Evolutionary conservation across 2,888 invertebrate species (phyloP).

Genomic region (Hydrotaea diabolus): DNA sequence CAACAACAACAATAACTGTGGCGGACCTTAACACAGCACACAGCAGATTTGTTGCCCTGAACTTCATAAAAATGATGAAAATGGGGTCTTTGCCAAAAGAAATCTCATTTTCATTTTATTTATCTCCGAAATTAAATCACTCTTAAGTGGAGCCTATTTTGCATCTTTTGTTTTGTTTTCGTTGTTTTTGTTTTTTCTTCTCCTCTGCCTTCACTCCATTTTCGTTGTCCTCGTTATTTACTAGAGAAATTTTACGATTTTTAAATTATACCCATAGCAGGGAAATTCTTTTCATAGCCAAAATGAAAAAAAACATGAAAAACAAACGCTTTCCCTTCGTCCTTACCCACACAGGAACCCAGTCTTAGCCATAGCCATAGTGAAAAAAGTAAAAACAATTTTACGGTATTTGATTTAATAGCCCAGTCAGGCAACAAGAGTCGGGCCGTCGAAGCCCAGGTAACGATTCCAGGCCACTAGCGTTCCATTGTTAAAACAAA

Average conservation of each 20-base stretch:
- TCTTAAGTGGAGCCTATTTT: constrained; percentile 38
- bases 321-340: background rate
- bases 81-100: constrained; percentile 32
- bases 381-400: constrained; percentile 49
- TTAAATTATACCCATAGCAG: constrained; percentile 20
- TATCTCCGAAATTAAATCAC: constrained; percentile 59
- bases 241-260: constrained; percentile 46
- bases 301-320: background rate
- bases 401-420: constrained; percentile 66
- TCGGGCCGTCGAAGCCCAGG: background rate
- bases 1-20: background rate
- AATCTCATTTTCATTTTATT: constrained; percentile 49
- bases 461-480: background rate
- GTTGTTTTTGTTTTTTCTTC: background rate
- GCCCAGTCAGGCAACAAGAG: background rate
- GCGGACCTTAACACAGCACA: background rate
- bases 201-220: background rate
- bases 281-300: background rate
- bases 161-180: constrained; percentile 19
- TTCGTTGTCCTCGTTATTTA: background rate
- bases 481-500: constrained; percentile 14
- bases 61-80: constrained; percentile 55
- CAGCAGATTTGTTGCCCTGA: constrained; percentile 43
- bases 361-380: background rate
- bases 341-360: no score